Conservation (phyloP, 1,140 invertebrate genomes). For the Drosophila busckii region DNA sequence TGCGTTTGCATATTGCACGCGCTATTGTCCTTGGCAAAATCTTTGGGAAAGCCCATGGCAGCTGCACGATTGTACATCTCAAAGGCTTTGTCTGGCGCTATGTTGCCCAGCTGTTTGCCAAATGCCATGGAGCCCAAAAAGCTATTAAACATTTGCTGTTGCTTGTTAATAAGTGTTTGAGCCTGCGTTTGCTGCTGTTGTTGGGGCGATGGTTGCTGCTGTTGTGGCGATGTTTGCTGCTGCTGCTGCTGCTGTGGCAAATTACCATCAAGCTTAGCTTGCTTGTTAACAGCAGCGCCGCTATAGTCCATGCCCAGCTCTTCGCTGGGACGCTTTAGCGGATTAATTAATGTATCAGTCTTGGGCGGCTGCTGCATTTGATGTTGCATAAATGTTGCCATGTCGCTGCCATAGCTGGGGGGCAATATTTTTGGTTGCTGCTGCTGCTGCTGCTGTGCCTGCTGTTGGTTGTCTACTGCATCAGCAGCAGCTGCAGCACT, state of each 20-base stretch:
- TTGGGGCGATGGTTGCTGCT: constrained; percentile 15
- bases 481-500: constrained; percentile 61
- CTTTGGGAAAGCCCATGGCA: constrained; percentile 72
- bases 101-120: constrained; percentile 65
- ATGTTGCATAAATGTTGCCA: constrained; percentile 73
- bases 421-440: constrained; percentile 51
- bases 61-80: constrained; percentile 78
- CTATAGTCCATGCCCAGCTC: constrained; percentile 61
- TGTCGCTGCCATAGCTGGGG: constrained; percentile 58
- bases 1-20: constrained; percentile 50
- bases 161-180: constrained; percentile 47
- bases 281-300: constrained; percentile 32
- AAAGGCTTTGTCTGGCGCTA: constrained; percentile 73
- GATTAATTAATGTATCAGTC: constrained; percentile 55
- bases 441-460: constrained; percentile 28
- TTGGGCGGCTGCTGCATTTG: constrained; percentile 63
- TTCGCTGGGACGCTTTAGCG: constrained; percentile 51
- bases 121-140: constrained; percentile 69
- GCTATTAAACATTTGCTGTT: constrained; percentile 74
- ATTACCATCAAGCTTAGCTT: constrained; percentile 49
- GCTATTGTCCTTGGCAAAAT: constrained; percentile 55
- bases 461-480: constrained; percentile 32
- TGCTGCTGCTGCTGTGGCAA: constrained; percentile 73
- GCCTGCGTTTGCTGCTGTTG: constrained; percentile 34
- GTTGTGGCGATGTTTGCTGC: constrained; percentile 22